phyloP scores from a whole-genome alignment of 2,888 invertebrate genomes.

The Lithophane leautieri region DNA sequence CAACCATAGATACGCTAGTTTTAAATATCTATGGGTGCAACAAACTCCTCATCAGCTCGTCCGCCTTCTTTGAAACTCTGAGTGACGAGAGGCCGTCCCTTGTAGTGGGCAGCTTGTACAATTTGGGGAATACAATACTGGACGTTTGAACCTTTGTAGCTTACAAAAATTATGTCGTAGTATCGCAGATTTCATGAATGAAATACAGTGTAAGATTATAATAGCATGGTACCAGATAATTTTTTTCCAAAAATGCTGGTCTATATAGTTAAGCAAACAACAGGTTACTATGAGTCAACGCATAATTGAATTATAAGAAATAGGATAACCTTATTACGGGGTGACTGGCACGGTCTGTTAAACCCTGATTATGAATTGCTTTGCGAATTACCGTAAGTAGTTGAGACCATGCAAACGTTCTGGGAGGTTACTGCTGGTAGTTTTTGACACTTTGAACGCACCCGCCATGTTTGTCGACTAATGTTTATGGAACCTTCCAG shows the following conservation, averaged over 20 bases:
- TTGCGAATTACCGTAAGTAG: conserved; percentile 36
- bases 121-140: neutral
- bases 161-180: neutral
- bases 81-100: neutral
- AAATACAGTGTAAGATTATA: neutral
- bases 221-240: neutral
- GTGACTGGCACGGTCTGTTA: conserved; percentile 47
- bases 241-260: neutral
- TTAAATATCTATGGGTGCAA: too few relatives aligned
- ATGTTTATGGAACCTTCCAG: conserved; percentile 10
- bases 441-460: conserved; percentile 21
- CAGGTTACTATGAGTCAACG: conserved; percentile 36
- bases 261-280: neutral
- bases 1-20: too few relatives aligned
- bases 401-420: conserved; percentile 14
- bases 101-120: neutral
- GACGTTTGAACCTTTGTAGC: neutral
- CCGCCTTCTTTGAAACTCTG: neutral
- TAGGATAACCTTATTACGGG: conserved; percentile 57
- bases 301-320: conserved; percentile 61
- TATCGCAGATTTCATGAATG: neutral
- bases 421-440: neutral
- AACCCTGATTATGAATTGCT: conserved; percentile 40
- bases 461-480: neutral
- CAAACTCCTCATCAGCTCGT: neutral